These are phyloP conservation scores for Andricus quercusramuli DNA, from an alignment of 2,888 invertebrate genomes.

Conservation along the genomic window DNA sequence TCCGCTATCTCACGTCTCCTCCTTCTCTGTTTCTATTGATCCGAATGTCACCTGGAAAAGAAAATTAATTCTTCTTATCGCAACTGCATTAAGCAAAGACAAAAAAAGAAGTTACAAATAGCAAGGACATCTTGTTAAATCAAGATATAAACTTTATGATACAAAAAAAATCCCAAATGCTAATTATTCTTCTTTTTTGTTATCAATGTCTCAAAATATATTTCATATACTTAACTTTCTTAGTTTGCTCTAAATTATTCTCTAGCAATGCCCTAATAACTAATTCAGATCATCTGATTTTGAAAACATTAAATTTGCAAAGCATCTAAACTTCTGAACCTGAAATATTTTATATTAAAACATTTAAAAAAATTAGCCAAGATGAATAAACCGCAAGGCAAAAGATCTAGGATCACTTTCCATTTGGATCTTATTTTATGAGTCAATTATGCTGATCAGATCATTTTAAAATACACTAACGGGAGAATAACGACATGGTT, in stretches of 20 bases:
- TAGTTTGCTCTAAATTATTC: neutral
- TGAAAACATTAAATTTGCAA: too few species aligned
- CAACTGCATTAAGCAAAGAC: neutral
- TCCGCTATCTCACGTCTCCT: slow-evolving; percentile 21
- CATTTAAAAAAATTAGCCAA: neutral
- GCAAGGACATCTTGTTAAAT: slow-evolving; percentile 16
- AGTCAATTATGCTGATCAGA: neutral
- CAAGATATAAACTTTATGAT: neutral
- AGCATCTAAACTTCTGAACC: neutral
- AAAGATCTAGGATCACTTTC: neutral
- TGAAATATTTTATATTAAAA: neutral
- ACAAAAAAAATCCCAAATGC: neutral
- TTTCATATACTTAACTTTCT: neutral
- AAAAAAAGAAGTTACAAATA: neutral
- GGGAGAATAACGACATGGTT: neutral
- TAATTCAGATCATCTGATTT: neutral
- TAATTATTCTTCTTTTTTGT: neutral
- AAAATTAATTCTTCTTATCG: slow-evolving; percentile 19
- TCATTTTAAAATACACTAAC: slow-evolving; percentile 11
- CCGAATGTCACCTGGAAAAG: slow-evolving; percentile 23
- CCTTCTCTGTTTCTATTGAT: slow-evolving; percentile 16
- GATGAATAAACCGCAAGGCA: neutral
- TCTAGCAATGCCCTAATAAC: neutral
- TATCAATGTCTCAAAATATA: neutral
- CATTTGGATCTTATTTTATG: neutral